phyloP scores from a whole-genome alignment of 1,140 invertebrate species.

The Cataglyphis hispanica region DNA sequence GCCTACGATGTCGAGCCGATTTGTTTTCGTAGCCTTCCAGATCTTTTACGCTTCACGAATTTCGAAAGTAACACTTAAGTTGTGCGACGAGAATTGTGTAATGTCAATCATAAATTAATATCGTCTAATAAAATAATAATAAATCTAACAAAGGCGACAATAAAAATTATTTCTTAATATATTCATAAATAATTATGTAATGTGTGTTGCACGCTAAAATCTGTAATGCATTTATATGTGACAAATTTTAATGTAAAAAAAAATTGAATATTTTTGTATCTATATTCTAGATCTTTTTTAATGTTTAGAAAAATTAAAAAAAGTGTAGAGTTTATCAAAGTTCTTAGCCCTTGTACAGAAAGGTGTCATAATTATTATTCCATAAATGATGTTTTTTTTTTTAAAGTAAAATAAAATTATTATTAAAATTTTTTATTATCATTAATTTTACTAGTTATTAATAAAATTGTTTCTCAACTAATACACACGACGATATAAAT shows the following conservation, averaged over 20 bases:
- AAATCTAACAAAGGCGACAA: slow-evolving; percentile 77
- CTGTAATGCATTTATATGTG: background rate
- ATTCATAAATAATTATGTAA: background rate
- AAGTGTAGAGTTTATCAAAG: too few relatives aligned
- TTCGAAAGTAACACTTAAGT: slow-evolving; percentile 60
- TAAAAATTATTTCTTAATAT: slow-evolving; percentile 63
- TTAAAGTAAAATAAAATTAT: too few relatives aligned
- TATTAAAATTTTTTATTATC: too few relatives aligned
- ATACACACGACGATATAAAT: too few relatives aligned
- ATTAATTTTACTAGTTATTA: too few relatives aligned
- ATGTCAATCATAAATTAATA: slow-evolving; percentile 65
- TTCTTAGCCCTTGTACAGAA: too few relatives aligned
- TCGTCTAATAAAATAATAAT: slow-evolving; percentile 72
- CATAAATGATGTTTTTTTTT: too few relatives aligned
- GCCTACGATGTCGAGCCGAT: slow-evolving; percentile 24
- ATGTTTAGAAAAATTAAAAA: background rate
- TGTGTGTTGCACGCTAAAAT: background rate
- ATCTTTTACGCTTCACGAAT: slow-evolving; percentile 54
- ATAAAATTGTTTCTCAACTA: too few relatives aligned
- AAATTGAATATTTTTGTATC: background rate
- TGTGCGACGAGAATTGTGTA: slow-evolving; percentile 64
- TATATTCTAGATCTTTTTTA: background rate
- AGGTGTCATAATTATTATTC: too few relatives aligned
- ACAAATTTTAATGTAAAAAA: background rate
- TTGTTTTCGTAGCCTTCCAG: slow-evolving; percentile 57